Evolutionary conservation across 2,888 invertebrate species (phyloP).

Genomic region (Antitype chi): DNA sequence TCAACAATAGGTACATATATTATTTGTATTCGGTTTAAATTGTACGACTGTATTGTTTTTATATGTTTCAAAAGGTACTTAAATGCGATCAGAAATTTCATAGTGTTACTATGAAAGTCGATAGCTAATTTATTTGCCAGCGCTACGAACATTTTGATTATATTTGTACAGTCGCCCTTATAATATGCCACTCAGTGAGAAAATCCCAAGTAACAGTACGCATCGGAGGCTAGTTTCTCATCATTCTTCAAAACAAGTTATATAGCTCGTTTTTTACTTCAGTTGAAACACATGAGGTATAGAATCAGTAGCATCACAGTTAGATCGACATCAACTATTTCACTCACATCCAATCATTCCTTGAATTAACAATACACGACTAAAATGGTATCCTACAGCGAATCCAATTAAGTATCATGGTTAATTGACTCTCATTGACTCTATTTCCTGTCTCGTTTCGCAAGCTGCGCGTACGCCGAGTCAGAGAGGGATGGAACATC

Average conservation of each 20-base stretch:
- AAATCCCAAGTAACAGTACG: slow-evolving; percentile 7
- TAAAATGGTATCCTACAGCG: slow-evolving; percentile 60
- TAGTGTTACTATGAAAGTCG: not conserved
- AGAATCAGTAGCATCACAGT: not conserved
- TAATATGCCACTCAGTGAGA: not conserved
- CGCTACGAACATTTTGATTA: not conserved
- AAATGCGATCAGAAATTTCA: not conserved
- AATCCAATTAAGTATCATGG: slow-evolving; percentile 68
- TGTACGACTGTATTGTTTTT: too few species aligned
- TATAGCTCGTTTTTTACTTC: slow-evolving; percentile 32
- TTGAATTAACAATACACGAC: slow-evolving; percentile 49
- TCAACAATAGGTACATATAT: not conserved
- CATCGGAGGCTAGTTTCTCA: slow-evolving; percentile 2
- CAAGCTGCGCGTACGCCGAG: slow-evolving; percentile 39
- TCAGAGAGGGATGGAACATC: slow-evolving; percentile 67
- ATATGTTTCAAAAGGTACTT: not conserved
- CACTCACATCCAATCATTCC: slow-evolving; percentile 41
- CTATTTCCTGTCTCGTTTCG: slow-evolving; percentile 71
- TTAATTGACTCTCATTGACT: slow-evolving; percentile 81
- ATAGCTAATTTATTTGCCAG: not conserved
- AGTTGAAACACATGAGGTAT: slow-evolving; percentile 15
- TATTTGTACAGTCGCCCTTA: not conserved
- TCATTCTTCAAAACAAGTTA: slow-evolving; percentile 48
- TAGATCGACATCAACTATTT: slow-evolving; percentile 34
- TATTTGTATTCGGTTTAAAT: not conserved